Conservation (phyloP, 2,797 vertebrate species). For the Acanthornis magna region DNA sequence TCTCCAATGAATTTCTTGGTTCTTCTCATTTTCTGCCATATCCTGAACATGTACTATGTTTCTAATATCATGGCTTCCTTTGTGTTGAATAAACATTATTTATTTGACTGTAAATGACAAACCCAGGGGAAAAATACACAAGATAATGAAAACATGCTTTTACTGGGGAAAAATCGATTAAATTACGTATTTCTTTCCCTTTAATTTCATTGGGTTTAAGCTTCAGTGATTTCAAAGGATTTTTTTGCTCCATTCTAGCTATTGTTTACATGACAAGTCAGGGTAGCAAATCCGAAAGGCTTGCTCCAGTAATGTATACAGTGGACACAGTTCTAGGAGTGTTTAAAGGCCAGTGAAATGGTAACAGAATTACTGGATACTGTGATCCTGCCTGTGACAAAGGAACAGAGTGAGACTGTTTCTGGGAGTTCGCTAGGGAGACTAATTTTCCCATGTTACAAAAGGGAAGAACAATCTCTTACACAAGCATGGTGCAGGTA, state of each 20-base stretch:
- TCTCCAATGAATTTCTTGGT: background rate
- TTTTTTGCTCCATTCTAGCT: background rate
- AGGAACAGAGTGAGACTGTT: background rate
- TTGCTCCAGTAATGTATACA: background rate
- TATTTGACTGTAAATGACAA: constrained; percentile 30
- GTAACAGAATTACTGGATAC: background rate
- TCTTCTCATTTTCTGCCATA: constrained; percentile 20
- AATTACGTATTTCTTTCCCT: constrained; percentile 29
- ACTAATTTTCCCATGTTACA: background rate
- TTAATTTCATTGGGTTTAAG: constrained; percentile 23
- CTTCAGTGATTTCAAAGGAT: background rate
- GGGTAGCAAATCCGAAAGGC: background rate
- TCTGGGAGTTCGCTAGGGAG: background rate
- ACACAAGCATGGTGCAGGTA: background rate
- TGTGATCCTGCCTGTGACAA: background rate
- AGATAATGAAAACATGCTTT: constrained; percentile 10
- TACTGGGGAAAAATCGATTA: constrained; percentile 21
- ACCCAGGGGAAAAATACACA: background rate
- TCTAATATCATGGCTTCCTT: background rate
- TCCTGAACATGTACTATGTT: background rate
- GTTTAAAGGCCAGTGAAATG: background rate
- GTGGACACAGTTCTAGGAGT: background rate
- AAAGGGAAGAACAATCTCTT: background rate
- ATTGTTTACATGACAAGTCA: background rate
- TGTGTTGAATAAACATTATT: background rate